phyloP scores from a whole-genome alignment of 2,888 invertebrate species.

The Lasioglossum leucozonium region DNA sequence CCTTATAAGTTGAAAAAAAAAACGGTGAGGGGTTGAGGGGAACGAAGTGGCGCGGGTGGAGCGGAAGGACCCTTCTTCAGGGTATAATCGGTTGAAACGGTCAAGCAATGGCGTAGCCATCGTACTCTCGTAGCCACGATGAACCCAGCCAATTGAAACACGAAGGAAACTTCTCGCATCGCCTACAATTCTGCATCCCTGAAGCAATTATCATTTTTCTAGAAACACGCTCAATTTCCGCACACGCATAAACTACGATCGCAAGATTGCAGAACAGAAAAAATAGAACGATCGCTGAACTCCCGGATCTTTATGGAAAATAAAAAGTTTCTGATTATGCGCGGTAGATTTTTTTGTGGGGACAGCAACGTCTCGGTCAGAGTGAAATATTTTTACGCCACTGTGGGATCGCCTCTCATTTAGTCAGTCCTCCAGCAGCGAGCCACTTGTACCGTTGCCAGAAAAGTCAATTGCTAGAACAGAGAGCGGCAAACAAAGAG shows the following conservation, averaged over 20 bases:
- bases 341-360: not conserved
- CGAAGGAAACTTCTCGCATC: not conserved
- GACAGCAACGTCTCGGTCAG: not conserved
- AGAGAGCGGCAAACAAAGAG: not conserved
- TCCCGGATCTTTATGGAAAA: too few relatives aligned
- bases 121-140: not conserved
- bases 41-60: not conserved
- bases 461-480: conserved; percentile 5
- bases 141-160: not conserved
- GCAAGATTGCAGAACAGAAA: not conserved
- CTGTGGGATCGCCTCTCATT: not conserved
- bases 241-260: not conserved
- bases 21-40: not conserved
- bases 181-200: not conserved
- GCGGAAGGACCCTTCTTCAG: conserved; percentile 1
- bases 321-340: not conserved
- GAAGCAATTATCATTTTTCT: not conserved
- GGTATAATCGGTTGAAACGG: not conserved
- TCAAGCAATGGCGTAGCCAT: not conserved
- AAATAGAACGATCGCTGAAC: not conserved
- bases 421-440: not conserved
- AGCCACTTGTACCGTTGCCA: conserved; percentile 9
- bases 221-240: too few relatives aligned
- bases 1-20: not conserved
- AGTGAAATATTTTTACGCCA: not conserved